These are phyloP conservation scores for Blera fallax DNA, from an alignment of 2,888 invertebrate species.

Conservation along the genomic window DNA sequence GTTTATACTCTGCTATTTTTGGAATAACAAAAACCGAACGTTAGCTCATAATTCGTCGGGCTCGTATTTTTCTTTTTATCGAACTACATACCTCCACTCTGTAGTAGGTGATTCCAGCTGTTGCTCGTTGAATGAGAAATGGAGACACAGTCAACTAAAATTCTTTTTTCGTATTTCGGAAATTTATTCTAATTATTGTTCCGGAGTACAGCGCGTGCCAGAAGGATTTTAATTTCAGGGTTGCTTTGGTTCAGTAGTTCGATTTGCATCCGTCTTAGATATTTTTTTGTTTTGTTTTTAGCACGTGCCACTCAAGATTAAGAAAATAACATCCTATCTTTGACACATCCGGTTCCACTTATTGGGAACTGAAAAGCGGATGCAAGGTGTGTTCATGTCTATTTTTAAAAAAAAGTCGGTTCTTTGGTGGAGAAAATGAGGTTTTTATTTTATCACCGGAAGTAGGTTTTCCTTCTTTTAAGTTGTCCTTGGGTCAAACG, in stretches of 20 bases:
- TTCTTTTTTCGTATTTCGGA: conserved; percentile 7
- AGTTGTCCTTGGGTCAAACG: conserved; percentile 38
- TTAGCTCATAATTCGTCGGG: conserved; percentile 60
- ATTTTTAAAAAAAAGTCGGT: conserved; percentile 50
- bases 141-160: conserved; percentile 16
- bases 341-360: conserved; percentile 71
- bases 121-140: conserved; percentile 12
- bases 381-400: conserved; percentile 69
- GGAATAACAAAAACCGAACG: conserved; percentile 54
- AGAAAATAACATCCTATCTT: conserved; percentile 52
- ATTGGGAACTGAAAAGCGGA: conserved; percentile 55
- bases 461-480: conserved; percentile 29
- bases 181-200: conserved; percentile 14
- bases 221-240: conserved; percentile 55
- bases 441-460: conserved; percentile 55
- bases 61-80: conserved; percentile 43
- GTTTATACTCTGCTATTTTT: conserved; percentile 59
- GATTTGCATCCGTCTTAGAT: conserved; percentile 47
- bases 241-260: conserved; percentile 59
- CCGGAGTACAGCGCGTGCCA: background rate
- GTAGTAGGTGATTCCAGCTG: conserved; percentile 54
- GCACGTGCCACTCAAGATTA: conserved; percentile 59
- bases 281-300: conserved; percentile 34
- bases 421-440: conserved; percentile 7
- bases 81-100: conserved; percentile 16